Base-by-base conservation (phyloP, 2,797 vertebrate species). In the Spea hammondii region DNA sequence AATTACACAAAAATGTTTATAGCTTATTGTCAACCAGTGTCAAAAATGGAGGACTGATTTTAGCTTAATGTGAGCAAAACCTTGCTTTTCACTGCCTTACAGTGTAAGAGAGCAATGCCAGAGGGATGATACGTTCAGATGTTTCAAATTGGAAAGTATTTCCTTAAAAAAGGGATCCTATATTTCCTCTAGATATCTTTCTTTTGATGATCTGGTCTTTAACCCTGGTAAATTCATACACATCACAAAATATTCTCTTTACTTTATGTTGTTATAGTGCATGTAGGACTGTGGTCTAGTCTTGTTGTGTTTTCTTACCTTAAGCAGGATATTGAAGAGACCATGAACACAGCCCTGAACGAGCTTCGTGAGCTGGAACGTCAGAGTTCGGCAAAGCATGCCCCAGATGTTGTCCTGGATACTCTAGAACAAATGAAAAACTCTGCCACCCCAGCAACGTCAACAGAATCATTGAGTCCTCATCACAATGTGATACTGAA, bases 401-500 rank as follows among this genome's bases (percentile, higher is more conserved):
- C 98, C 55, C 98, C 98, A 0, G 98, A 99, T 0, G 96, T 99
- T n/a, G 98, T 99, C 86, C 88, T 99, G 92, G 98, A 99, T 89
- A 98, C 98, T 73, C 87, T 99, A 88, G 98, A 99, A 85, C 97
- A 97, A 86, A 88, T 97, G 87, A 99, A 99, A 79, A 92, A 91
- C 80, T 76, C 84, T 1, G 89, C 91, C 47, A 90, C 91, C 13
- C 87, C 93, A 0, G 89, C 93, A 66, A 73, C 91, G 46, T 95
- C 93, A 4, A 92, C 94, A 0, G 94, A 96, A 85, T 88, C 91
- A 0, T 92, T 95, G 77, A 85, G 94, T 88, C 84, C 94, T 84
- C 85, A 92, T 88, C 76, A 93, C 89, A 83, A 81, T n/a, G 85
- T 94, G 47, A 77, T 90, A 68, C 59, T 92, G 68, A 87, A 94